Base-by-base conservation (phyloP, 2,797 vertebrate genomes). In the Carduelis carduelis region DNA sequence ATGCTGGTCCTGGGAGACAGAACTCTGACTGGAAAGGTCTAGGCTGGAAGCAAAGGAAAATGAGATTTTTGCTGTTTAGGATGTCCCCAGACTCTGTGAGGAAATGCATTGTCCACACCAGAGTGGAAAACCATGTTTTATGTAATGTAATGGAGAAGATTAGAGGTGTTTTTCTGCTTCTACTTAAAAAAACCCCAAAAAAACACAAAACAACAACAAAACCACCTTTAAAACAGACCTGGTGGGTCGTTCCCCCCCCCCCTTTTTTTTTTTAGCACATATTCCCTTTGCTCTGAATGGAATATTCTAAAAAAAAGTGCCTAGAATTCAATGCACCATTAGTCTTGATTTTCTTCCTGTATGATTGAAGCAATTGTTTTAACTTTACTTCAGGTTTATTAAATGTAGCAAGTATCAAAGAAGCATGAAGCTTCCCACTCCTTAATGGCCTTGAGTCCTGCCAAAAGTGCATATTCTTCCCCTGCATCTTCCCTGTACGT, bases 341-440 rank as follows among this genome's bases (percentile, higher is more conserved):
- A 57, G 64, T 87, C 72, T 95, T 75, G 64, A 57, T 93, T 93
- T 89, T 87, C 56, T 86, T 84, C 68, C 70, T 80, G 14, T 66
- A 6, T 30, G 59, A 83, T 65, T 86, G 86, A 93, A 86, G 65
- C 64, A 77, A 55, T 85, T 87, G 89, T 87, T 92, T 84, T 74
- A 76, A 22, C 34, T 95, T 90, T 60, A 89, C 26, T 75, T 94
- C 86, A 87, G 19, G 53, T 89, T 93, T 92, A 84, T 93, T 93
- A 89, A 87, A 68, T 28, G 52, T 50, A 69, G 80, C 90, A 84
- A 89, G 56, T 84, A 61, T 82, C 66, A 82, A 53, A 65, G 70
- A 35, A 72, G 21, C 7, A 8, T 37, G 56, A 77, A 80, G 74
- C 37, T 95, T 92, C 78, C 80, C 46, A 15, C 64, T 84, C 77